These are phyloP conservation scores for Clarias gariepinus DNA, from an alignment of 2,113 vertebrate species.

Conservation along the genomic window DNA sequence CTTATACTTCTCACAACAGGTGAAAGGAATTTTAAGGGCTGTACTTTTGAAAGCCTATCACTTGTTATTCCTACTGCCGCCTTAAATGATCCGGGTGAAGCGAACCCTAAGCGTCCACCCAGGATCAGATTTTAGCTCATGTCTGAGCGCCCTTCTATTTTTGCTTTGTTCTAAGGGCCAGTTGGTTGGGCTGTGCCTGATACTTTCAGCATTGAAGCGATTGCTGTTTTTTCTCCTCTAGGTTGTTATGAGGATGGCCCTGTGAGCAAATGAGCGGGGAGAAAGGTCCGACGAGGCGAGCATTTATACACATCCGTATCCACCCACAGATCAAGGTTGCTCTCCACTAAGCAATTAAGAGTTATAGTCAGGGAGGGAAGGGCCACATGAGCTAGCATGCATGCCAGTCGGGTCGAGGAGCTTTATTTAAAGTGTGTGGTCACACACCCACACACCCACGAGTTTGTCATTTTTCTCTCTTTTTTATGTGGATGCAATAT, in stretches of 20 bases:
- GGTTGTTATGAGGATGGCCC: conserved; percentile 59
- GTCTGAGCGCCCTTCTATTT: conserved; percentile 56
- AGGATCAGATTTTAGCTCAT: conserved; percentile 27
- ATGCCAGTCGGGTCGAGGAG: conserved; percentile 58
- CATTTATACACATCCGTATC: conserved; percentile 43
- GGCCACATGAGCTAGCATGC: conserved; percentile 49
- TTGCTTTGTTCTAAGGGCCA: conserved; percentile 27
- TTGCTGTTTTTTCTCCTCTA: conserved; percentile 58
- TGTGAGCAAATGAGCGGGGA: conserved; percentile 53
- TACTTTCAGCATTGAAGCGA: conserved; percentile 60
- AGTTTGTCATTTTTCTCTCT: conserved; percentile 1
- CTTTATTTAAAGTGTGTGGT: conserved; percentile 66
- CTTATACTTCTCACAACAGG: no score
- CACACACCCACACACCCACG: conserved; percentile 33
- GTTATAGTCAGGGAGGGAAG: conserved; percentile 51
- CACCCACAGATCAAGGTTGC: conserved; percentile 42
- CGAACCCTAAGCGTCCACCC: background rate
- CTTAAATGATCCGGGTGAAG: background rate
- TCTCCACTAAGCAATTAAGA: conserved; percentile 53
- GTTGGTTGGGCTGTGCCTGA: conserved; percentile 48
- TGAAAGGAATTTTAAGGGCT: background rate
- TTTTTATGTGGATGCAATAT: conserved; percentile 19
- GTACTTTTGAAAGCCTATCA: background rate
- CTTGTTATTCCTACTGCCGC: background rate
- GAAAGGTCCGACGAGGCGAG: conserved; percentile 44